Base-by-base conservation (phyloP, 2,113 vertebrate species). In the Coregonus clupeaformis region DNA sequence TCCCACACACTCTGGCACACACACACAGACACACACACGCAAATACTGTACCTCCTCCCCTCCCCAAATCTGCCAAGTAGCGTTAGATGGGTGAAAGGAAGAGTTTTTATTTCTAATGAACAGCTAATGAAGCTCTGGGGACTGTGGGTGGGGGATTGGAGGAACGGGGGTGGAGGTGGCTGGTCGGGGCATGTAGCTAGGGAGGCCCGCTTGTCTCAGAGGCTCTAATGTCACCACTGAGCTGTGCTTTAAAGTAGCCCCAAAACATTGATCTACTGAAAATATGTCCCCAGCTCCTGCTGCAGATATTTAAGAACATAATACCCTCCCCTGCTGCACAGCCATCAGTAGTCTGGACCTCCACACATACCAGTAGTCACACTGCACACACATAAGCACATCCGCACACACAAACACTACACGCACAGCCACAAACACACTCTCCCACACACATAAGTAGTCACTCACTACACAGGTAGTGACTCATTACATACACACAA, bases 261-360 rank as follows among this genome's bases (percentile, higher is more conserved):
- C 36, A 18, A 18, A 52, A 52, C 49, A 52, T 52, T 1, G 3
- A 52, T 52, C 49, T 5, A 18, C 49, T 18, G 13, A 52, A 83
- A 16, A 49, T 2, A 13, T 49, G 47, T 12, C 47, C 47, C 0
- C 0, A 83, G 66, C 85, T 78, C 83, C 89, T 22, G 78, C 87
- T 80, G 85, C 84, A 72, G 76, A 82, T 80, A 68, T 42, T 11
- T 42, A 42, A 42, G 9, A 11, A 42, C 36, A 42, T 42, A 42
- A 42, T 42, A 42, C 36, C 9, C 36, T 42, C 36, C 36, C 36
- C 36, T 42, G 36, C 36, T 42, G 36, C 2, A 42, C 36, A 42
- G 36, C 36, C 36, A 42, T 42, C 7, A 7, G 2, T 2, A 11
- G 36, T 42, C 36, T 42, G 36, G 36, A 42, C 36, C 36, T 42